These are phyloP conservation scores for Serilophus lunatus DNA, from an alignment of 2,113 vertebrate genomes.

Conservation along the genomic window DNA sequence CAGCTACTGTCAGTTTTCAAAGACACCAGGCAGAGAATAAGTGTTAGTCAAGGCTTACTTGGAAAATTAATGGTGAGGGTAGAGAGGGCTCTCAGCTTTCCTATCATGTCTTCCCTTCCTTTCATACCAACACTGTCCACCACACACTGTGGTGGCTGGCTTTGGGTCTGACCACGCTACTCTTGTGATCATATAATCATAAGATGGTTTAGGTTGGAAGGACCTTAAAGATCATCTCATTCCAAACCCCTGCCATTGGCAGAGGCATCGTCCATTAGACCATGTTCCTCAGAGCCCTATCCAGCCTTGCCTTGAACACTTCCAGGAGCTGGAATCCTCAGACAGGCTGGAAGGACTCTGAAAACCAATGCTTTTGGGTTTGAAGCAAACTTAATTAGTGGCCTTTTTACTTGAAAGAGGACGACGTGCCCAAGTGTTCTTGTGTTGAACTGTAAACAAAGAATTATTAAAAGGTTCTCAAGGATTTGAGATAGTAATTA, in stretches of 20 bases:
- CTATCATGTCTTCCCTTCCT: background rate
- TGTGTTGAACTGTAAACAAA: background rate
- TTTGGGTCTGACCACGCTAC: background rate
- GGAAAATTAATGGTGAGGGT: background rate
- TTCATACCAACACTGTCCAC: rapidly evolving
- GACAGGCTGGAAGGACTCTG: background rate
- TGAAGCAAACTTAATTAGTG: background rate
- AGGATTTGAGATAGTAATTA: background rate
- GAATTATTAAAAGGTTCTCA: background rate
- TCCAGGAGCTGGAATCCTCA: background rate
- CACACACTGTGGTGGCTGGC: rapidly evolving
- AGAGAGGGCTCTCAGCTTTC: background rate
- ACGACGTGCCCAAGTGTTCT: background rate
- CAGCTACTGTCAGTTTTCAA: background rate
- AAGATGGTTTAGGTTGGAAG: background rate
- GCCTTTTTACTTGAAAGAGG: background rate
- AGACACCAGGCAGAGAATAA: background rate
- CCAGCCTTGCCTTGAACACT: background rate
- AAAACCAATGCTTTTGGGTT: background rate
- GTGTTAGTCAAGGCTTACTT: background rate
- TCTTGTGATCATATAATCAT: background rate
- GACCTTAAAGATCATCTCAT: background rate
- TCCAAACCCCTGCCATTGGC: background rate
- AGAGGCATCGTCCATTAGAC: background rate
- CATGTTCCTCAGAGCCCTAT: background rate